Conservation (phyloP, 2,797 vertebrate genomes). For the Microctenopoma steveboyesi region DNA sequence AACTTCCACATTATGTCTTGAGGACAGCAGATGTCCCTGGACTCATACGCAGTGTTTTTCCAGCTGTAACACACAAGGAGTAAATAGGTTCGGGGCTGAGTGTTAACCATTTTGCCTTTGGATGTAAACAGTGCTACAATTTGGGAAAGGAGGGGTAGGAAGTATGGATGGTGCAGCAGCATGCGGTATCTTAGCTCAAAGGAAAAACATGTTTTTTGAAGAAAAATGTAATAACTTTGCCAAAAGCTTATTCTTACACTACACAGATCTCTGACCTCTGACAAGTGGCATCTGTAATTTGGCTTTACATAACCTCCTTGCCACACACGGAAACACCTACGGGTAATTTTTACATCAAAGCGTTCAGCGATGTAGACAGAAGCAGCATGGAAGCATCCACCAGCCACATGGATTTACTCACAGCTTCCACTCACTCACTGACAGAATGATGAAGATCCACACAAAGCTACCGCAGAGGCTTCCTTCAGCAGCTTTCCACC, state of each 20-base stretch:
- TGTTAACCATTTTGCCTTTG: slow-evolving; percentile 47
- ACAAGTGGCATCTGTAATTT: slow-evolving; percentile 13
- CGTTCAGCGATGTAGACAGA: slow-evolving; percentile 6
- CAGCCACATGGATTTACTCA: slow-evolving; percentile 40
- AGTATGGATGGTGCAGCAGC: slow-evolving; percentile 32
- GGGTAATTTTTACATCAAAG: slow-evolving; percentile 9
- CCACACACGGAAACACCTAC: slow-evolving; percentile 17
- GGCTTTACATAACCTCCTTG: slow-evolving; percentile 14
- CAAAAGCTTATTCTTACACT: slow-evolving; percentile 11
- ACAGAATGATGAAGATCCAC: slow-evolving; percentile 54
- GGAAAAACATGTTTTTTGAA: slow-evolving; percentile 16
- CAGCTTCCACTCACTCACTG: slow-evolving; percentile 30
- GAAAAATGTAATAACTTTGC: slow-evolving; percentile 27
- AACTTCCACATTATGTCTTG: slow-evolving; percentile 41
- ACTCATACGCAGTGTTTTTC: slow-evolving; percentile 51
- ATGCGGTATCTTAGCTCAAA: slow-evolving; percentile 9
- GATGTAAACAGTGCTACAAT: slow-evolving; percentile 42
- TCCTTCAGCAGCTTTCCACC: slow-evolving; percentile 42
- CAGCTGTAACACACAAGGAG: slow-evolving; percentile 66
- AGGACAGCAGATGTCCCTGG: slow-evolving; percentile 55
- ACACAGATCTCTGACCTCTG: slow-evolving; percentile 35
- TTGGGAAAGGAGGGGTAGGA: neutral
- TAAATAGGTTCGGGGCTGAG: slow-evolving; percentile 45
- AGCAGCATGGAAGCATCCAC: slow-evolving; percentile 31
- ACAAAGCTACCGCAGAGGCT: slow-evolving; percentile 50